These are phyloP conservation scores for Tetheella fluctuosa DNA, from an alignment of 2,888 invertebrate genomes.

Conservation along the genomic window DNA sequence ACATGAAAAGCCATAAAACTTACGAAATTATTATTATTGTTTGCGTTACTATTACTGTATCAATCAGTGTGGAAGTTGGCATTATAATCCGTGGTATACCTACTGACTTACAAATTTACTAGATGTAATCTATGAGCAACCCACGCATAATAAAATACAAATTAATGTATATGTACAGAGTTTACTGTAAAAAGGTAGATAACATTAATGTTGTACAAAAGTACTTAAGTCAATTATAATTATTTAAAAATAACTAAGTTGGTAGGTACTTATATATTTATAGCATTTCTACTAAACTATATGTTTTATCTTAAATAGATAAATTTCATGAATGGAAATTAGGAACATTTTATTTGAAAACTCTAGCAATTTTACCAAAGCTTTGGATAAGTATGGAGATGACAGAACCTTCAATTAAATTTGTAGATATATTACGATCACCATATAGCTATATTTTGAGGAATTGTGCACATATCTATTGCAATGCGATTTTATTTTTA, in stretches of 20 bases:
- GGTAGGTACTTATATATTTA: no score
- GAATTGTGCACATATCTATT: background rate
- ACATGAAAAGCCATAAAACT: constrained; percentile 2
- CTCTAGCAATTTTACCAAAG: no score
- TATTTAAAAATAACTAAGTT: background rate
- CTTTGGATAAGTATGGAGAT: no score
- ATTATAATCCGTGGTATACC: constrained; percentile 17
- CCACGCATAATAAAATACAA: no score
- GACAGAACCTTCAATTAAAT: no score
- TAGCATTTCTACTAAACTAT: no score
- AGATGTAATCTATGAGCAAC: no score
- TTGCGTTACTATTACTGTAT: constrained; percentile 13
- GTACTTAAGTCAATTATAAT: background rate
- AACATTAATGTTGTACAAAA: background rate
- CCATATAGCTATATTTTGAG: background rate
- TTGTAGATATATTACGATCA: background rate
- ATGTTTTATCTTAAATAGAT: no score
- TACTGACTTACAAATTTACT: constrained; percentile 9
- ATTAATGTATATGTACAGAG: no score
- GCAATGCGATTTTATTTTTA: constrained; percentile 4
- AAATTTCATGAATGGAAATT: no score
- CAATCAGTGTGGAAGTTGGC: background rate
- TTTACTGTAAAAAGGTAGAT: background rate
- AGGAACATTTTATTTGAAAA: no score
- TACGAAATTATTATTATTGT: constrained; percentile 33